phyloP scores from a whole-genome alignment of 1,140 invertebrate genomes.

The Drosophila bipectinata region DNA sequence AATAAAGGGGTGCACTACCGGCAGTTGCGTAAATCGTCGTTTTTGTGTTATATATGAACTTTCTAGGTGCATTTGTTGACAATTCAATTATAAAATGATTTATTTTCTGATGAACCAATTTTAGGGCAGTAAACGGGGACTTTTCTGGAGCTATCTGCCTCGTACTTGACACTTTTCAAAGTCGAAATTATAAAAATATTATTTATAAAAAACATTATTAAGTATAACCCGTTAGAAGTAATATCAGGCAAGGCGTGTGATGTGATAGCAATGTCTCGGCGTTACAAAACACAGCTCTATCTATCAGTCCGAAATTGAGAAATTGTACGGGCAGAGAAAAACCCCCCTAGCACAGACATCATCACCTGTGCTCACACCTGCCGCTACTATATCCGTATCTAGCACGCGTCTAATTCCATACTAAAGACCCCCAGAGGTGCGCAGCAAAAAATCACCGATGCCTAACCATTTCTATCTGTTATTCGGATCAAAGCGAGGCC shows the following conservation, averaged over 20 bases:
- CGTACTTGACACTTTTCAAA: conserved; percentile 8
- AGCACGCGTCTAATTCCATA: conserved; percentile 18
- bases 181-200: conserved; percentile 12
- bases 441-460: conserved; percentile 32
- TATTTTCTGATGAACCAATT: conserved; percentile 33
- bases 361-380: conserved; percentile 1
- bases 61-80: conserved; percentile 38
- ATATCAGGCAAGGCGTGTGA: conserved; percentile 17
- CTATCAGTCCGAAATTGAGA: conserved; percentile 19
- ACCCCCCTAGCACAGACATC: conserved; percentile 12
- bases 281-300: conserved; percentile 10
- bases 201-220: conserved; percentile 4
- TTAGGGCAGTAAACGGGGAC: conserved; percentile 40
- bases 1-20: conserved; percentile 19
- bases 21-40: conserved; percentile 27
- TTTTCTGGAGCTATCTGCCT: conserved; percentile 35
- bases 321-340: conserved; percentile 23
- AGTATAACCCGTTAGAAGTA: conserved; percentile 6
- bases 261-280: not conserved
- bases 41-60: conserved; percentile 2
- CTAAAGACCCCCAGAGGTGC: conserved; percentile 6
- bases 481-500: conserved; percentile 18
- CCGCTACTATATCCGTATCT: conserved; percentile 17
- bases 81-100: conserved; percentile 39
- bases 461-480: conserved; percentile 27